Evolutionary conservation across 2,888 invertebrate genomes (phyloP).

Genomic region (Cryptocephalus moraei): DNA sequence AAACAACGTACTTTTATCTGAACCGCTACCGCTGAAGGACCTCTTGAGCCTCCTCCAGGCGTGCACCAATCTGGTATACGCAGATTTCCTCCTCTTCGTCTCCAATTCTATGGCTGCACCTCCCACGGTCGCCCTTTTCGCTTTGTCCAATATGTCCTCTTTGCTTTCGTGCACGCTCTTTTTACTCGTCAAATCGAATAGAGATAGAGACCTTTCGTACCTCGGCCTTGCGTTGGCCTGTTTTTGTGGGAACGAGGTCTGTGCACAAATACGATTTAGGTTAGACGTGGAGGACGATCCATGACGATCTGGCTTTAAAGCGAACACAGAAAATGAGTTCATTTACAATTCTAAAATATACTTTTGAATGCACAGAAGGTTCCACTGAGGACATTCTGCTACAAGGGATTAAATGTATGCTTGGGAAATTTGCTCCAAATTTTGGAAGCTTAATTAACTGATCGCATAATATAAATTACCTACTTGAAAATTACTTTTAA

Average conservation of each 20-base stretch:
- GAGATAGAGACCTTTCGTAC: conserved; percentile 7
- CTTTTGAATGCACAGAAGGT: too few species aligned
- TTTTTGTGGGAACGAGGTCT: conserved; percentile 2
- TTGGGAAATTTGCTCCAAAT: too few species aligned
- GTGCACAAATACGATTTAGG: too few species aligned
- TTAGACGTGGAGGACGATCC: too few species aligned
- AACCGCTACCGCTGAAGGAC: conserved; percentile 20
- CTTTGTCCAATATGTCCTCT: conserved; percentile 4
- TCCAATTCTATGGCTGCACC: conserved; percentile 9
- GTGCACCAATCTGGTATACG: conserved; percentile 18
- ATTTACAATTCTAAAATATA: too few species aligned
- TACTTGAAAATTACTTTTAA: too few species aligned
- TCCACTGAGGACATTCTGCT: too few species aligned
- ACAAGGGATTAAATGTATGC: too few species aligned
- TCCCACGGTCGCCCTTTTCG: conserved; percentile 13
- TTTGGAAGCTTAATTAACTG: too few species aligned
- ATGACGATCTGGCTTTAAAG: too few species aligned
- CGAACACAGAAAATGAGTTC: too few species aligned
- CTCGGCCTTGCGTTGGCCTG: conserved; percentile 9
- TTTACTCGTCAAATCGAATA: conserved; percentile 20
- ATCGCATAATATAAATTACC: too few species aligned
- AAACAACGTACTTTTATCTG: conserved; percentile 8
- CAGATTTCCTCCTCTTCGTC: conserved; percentile 5
- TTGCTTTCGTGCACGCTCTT: conserved; percentile 3
- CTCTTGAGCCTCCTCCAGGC: conserved; percentile 28